Evolutionary conservation across 2,888 invertebrate species (phyloP).

Genomic region (Epicampocera succincta): DNA sequence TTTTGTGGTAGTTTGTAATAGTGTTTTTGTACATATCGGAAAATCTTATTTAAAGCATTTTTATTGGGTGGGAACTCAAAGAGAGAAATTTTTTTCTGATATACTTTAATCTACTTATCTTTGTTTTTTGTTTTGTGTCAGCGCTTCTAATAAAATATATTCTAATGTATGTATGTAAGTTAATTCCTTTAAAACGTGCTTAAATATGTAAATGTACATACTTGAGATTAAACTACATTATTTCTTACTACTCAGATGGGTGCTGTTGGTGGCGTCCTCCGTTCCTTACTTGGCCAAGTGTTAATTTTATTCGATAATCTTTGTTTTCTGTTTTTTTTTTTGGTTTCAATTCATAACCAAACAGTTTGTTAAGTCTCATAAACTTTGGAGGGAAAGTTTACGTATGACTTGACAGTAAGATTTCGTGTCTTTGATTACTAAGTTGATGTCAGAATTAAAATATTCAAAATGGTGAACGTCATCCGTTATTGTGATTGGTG

Average conservation of each 20-base stretch:
- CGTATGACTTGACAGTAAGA: conserved; percentile 39
- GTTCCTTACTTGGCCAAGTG: conserved; percentile 50
- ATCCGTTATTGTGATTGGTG: conserved; percentile 22
- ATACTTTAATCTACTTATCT: too few species aligned
- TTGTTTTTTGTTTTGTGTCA: too few species aligned
- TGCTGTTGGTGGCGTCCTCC: conserved; percentile 7
- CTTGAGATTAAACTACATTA: neutral
- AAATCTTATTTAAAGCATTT: too few species aligned
- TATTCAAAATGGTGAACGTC: conserved; percentile 61
- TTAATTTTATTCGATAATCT: neutral
- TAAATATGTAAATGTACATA: neutral
- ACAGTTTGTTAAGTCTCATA: conserved; percentile 50
- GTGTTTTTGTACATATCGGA: too few species aligned
- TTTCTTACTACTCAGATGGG: conserved; percentile 26
- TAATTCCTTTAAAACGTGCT: too few species aligned
- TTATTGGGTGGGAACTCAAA: too few species aligned
- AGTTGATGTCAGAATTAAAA: conserved; percentile 64
- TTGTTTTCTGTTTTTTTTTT: conserved; percentile 1
- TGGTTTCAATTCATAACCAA: conserved; percentile 43
- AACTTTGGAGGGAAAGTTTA: conserved; percentile 50
- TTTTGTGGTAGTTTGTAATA: too few species aligned
- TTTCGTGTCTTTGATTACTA: conserved; percentile 62
- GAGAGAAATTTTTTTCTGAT: too few species aligned
- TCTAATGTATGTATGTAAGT: neutral
- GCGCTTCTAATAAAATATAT: neutral